Evolutionary conservation across 2,888 invertebrate genomes (phyloP).

Genomic region (Drosophila atroscutellata): DNA sequence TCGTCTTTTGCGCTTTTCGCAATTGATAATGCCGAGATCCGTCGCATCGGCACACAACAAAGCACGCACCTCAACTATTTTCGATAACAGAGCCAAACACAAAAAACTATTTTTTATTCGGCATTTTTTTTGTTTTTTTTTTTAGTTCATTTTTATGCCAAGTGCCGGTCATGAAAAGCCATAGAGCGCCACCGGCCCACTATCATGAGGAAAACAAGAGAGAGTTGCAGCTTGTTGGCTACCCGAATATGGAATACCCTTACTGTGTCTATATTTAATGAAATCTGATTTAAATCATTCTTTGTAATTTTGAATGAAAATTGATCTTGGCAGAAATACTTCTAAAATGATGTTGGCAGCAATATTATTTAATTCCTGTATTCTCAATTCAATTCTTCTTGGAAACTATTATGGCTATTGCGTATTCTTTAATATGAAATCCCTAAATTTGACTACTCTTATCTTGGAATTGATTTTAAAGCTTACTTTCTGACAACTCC

Average conservation of each 20-base stretch:
- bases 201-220: slow-evolving; percentile 27
- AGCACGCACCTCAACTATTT: slow-evolving; percentile 73
- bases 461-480: not conserved
- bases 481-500: not conserved
- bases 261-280: too few relatives aligned
- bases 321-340: not conserved
- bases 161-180: slow-evolving; percentile 77
- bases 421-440: not conserved
- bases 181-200: slow-evolving; percentile 46
- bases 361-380: too few relatives aligned
- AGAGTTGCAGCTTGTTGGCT: not conserved
- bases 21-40: slow-evolving; percentile 48
- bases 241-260: slow-evolving; percentile 12
- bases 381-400: not conserved
- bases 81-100: slow-evolving; percentile 57
- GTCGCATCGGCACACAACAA: slow-evolving; percentile 65
- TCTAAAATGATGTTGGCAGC: too few relatives aligned
- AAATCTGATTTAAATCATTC: not conserved
- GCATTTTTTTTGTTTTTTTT: slow-evolving; percentile 20
- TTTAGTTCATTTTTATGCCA: slow-evolving; percentile 55
- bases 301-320: not conserved
- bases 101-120: slow-evolving; percentile 37
- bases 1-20: slow-evolving; percentile 45
- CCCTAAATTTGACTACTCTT: not conserved
- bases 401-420: not conserved